Evolutionary conservation across 2,888 invertebrate genomes (phyloP).

Genomic region (Eurois occulta): DNA sequence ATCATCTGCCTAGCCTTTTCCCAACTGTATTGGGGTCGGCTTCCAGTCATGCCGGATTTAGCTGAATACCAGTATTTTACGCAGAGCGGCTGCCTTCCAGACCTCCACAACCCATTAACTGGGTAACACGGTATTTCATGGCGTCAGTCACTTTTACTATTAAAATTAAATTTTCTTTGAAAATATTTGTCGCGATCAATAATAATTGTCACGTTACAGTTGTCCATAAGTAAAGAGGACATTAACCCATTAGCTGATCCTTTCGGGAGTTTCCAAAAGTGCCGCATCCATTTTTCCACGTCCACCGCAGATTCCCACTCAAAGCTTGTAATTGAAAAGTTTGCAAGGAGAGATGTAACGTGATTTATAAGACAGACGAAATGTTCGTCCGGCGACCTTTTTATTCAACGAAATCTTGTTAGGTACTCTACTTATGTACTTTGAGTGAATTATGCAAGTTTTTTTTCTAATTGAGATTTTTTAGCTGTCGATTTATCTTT

Average conservation of each 20-base stretch:
- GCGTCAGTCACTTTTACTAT: too few relatives aligned
- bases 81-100: too few relatives aligned
- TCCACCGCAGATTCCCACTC: slow-evolving; percentile 73
- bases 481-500: not conserved
- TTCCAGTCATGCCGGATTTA: too few relatives aligned
- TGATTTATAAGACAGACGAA: slow-evolving; percentile 88
- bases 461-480: not conserved
- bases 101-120: too few relatives aligned
- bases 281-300: slow-evolving; percentile 64
- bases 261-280: slow-evolving; percentile 24
- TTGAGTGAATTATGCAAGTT: slow-evolving; percentile 43
- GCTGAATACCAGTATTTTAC: too few relatives aligned
- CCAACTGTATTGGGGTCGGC: too few relatives aligned
- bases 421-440: slow-evolving; percentile 52
- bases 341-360: slow-evolving; percentile 87
- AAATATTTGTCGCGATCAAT: not conserved
- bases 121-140: too few relatives aligned
- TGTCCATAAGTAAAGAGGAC: not conserved
- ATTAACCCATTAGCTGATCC: not conserved
- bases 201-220: not conserved
- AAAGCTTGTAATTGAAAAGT: slow-evolving; percentile 89
- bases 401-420: slow-evolving; percentile 75
- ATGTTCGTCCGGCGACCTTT: slow-evolving; percentile 82
- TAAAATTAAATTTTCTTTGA: not conserved
- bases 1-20: too few relatives aligned